These are phyloP conservation scores for Tretioscincus oriximinensis DNA, from an alignment of 2,113 vertebrate species.

Conservation along the genomic window DNA sequence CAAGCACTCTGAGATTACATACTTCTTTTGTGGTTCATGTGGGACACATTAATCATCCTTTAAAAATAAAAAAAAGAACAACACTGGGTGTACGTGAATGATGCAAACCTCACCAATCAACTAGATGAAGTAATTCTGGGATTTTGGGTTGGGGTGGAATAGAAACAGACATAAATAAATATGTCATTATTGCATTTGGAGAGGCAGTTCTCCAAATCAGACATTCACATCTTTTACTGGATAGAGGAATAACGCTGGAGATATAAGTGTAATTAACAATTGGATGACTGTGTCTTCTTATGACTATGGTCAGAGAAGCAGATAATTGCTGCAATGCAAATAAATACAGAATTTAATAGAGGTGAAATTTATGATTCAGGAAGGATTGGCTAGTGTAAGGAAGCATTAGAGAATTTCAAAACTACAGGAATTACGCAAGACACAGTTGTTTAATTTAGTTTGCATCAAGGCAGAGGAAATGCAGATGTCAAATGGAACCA, in stretches of 20 bases:
- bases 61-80: too few relatives aligned
- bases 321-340: slow-evolving; percentile 27
- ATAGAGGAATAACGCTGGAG: slow-evolving; percentile 16
- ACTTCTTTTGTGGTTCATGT: neutral
- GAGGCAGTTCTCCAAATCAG: slow-evolving; percentile 39
- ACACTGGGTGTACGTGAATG: neutral
- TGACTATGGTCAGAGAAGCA: slow-evolving; percentile 22
- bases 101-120: neutral
- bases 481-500: neutral
- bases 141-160: neutral
- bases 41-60: neutral
- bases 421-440: slow-evolving; percentile 52
- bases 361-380: slow-evolving; percentile 51
- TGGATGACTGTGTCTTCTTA: slow-evolving; percentile 46
- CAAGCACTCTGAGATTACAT: too few relatives aligned
- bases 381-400: slow-evolving; percentile 48
- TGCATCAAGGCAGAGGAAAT: neutral
- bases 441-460: neutral
- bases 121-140: neutral
- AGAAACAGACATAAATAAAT: slow-evolving; percentile 13
- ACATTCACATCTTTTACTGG: slow-evolving; percentile 34
- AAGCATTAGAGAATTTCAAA: slow-evolving; percentile 48
- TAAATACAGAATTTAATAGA: slow-evolving; percentile 21
- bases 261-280: slow-evolving; percentile 42
- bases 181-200: slow-evolving; percentile 50